A percentile compares a stretch with the other conserved stretches of the same genome.
phyloP scores from a whole-genome alignment of 2,113 vertebrate species.

The Hiodon tergisus region DNA sequence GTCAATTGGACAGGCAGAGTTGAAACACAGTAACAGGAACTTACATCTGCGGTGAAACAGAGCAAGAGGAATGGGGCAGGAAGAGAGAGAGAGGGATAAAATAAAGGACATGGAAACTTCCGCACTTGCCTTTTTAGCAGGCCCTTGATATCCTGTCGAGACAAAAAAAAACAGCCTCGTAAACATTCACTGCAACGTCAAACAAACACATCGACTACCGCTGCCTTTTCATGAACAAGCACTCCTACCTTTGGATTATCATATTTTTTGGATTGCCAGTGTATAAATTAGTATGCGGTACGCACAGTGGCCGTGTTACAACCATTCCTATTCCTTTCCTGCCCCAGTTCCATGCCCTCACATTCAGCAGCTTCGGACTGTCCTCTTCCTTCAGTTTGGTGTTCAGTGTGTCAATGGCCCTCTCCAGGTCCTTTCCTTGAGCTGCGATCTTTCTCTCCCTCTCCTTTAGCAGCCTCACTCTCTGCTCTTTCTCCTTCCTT shows the following conservation, averaged over 20 bases:
- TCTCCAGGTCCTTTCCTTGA: slow-evolving; percentile 57
- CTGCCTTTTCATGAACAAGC: too few species aligned
- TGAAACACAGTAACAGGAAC: not conserved
- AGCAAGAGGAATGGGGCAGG: not conserved
- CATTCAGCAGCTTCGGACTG: slow-evolving; percentile 57
- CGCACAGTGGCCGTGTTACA: not conserved
- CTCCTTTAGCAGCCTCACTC: slow-evolving; percentile 56
- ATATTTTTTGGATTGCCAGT: not conserved
- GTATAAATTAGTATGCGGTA: not conserved
- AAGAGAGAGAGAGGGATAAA: not conserved
- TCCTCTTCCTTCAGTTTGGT: slow-evolving; percentile 60
- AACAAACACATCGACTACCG: not conserved
- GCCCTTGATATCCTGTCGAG: slow-evolving; percentile 63
- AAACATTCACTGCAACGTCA: not conserved
- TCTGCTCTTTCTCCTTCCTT: slow-evolving; percentile 50
- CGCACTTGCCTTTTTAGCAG: slow-evolving; percentile 59
- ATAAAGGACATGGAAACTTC: not conserved
- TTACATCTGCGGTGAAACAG: not conserved
- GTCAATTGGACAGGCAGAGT: not conserved
- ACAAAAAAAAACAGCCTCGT: slow-evolving; percentile 7
- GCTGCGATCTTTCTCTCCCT: slow-evolving; percentile 58
- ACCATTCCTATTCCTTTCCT: slow-evolving; percentile 5
- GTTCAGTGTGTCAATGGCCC: slow-evolving; percentile 55
- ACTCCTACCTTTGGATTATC: not conserved
- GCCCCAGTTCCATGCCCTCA: slow-evolving; percentile 35